These are phyloP conservation scores for Phalacrocorax carbo DNA, from an alignment of 2,113 vertebrate species.

Conservation along the genomic window DNA sequence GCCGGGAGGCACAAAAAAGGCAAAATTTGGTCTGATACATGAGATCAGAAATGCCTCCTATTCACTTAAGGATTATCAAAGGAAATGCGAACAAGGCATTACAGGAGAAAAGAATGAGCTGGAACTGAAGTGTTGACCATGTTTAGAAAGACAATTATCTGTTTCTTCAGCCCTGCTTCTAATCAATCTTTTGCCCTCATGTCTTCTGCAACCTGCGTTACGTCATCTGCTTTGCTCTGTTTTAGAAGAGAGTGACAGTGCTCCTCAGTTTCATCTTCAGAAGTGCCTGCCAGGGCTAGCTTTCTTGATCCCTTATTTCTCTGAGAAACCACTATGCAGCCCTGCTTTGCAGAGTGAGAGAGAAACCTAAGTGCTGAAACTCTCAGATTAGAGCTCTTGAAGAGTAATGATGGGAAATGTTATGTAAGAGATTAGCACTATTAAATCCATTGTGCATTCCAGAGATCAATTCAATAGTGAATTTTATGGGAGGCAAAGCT, in stretches of 20 bases:
- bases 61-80: background rate
- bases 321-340: background rate
- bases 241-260: background rate
- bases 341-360: background rate
- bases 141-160: background rate
- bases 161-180: background rate
- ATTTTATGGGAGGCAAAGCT: background rate
- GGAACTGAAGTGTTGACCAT: background rate
- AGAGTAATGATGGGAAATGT: slow-evolving; percentile 42
- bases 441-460: slow-evolving; percentile 27
- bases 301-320: slow-evolving; percentile 29
- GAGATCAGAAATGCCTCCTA: background rate
- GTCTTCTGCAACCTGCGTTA: background rate
- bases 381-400: slow-evolving; percentile 48
- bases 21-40: background rate
- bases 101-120: background rate
- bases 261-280: background rate
- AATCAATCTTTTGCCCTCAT: background rate
- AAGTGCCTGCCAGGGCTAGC: background rate
- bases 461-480: slow-evolving; percentile 49
- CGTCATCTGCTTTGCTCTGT: background rate
- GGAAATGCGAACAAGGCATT: background rate
- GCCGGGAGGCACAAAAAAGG: background rate
- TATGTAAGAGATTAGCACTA: slow-evolving; percentile 32
- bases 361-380: background rate